A percentile compares a stretch with the other conserved stretches of the same genome.
Evolutionary conservation across 2,113 vertebrate genomes (phyloP).

Genomic region (Xiphorhynchus elegans): DNA sequence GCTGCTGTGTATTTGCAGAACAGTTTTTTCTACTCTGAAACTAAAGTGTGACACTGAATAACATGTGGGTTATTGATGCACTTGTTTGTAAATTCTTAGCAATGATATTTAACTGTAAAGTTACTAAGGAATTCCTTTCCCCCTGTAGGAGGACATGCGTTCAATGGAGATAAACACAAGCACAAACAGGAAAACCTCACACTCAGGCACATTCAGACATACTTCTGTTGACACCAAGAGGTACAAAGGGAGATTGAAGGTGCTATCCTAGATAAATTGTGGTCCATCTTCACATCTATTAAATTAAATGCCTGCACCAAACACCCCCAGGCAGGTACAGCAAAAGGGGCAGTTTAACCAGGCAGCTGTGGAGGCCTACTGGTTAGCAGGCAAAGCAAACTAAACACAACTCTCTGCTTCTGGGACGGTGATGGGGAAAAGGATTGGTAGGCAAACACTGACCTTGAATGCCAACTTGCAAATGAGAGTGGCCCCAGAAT

Average conservation of each 20-base stretch:
- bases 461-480: not conserved
- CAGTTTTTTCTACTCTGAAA: not conserved
- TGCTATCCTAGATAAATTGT: not conserved
- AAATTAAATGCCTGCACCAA: not conserved
- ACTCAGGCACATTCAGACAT: not conserved
- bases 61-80: not conserved
- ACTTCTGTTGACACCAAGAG: not conserved
- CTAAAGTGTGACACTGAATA: not conserved
- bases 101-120: not conserved
- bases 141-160: not conserved
- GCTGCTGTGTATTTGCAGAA: not conserved
- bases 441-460: not conserved
- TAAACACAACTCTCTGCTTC: not conserved
- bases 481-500: not conserved
- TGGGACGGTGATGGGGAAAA: not conserved
- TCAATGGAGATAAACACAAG: not conserved
- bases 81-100: not conserved
- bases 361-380: not conserved
- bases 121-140: not conserved
- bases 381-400: not conserved
- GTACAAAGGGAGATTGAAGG: not conserved
- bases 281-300: not conserved
- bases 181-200: not conserved
- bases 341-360: not conserved
- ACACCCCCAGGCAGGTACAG: not conserved